phyloP scores from a whole-genome alignment of 2,888 invertebrate genomes.

The Caenorhabditis sp. region DNA sequence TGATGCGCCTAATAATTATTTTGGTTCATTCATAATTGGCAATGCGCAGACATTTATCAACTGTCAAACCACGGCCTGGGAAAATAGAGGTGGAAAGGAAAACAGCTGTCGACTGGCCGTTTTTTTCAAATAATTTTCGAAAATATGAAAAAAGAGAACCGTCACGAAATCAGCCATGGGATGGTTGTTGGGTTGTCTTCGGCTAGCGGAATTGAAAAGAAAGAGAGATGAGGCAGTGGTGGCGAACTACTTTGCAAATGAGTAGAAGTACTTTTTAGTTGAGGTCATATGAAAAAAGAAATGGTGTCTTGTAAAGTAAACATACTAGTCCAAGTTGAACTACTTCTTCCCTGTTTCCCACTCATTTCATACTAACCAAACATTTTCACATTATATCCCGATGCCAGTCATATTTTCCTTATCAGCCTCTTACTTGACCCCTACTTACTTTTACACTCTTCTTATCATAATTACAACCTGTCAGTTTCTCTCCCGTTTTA shows the following conservation, averaged over 20 bases:
- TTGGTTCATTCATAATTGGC: constrained; percentile 48
- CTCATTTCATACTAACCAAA: too few relatives aligned
- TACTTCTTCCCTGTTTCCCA: background rate
- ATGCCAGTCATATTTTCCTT: background rate
- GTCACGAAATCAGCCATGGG: constrained; percentile 57
- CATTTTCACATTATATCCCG: too few relatives aligned
- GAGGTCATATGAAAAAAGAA: constrained; percentile 45
- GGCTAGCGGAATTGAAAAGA: constrained; percentile 12
- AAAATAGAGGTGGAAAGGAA: background rate
- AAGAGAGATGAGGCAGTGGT: constrained; percentile 1
- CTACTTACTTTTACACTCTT: background rate
- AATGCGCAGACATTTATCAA: constrained; percentile 35
- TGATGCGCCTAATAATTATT: constrained; percentile 62
- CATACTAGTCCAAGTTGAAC: constrained; percentile 26
- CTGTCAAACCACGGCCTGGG: constrained; percentile 49
- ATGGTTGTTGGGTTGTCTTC: constrained; percentile 6
- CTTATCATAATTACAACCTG: constrained; percentile 42
- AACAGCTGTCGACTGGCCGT: background rate
- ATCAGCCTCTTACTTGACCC: background rate
- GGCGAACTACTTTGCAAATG: constrained; percentile 45
- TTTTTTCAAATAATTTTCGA: constrained; percentile 15
- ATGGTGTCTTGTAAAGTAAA: constrained; percentile 41
- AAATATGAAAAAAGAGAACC: constrained; percentile 13
- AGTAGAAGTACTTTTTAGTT: constrained; percentile 41
- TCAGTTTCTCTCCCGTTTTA: constrained; percentile 9